Evolutionary conservation across 2,888 invertebrate species (phyloP).

Genomic region (Clepsis dumicolana): DNA sequence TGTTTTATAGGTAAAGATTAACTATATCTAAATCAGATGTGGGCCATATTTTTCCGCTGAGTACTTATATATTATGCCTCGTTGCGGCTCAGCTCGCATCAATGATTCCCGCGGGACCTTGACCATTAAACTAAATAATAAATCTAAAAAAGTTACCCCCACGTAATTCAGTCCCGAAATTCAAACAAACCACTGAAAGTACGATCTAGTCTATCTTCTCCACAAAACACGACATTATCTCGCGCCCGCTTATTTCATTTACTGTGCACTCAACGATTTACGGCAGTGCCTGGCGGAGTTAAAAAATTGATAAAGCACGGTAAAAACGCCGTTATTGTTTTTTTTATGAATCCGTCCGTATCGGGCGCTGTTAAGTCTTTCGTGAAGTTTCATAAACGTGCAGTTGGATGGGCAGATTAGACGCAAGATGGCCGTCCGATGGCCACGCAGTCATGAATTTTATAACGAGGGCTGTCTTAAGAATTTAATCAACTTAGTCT

Average conservation of each 20-base stretch:
- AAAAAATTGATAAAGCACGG: conserved; percentile 20
- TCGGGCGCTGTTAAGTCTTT: background rate
- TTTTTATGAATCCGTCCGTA: background rate
- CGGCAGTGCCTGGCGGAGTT: background rate
- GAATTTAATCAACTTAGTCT: too few relatives aligned
- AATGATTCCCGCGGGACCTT: too few relatives aligned
- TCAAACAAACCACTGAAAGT: background rate
- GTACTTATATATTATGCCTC: too few relatives aligned
- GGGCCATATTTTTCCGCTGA: too few relatives aligned
- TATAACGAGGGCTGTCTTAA: too few relatives aligned
- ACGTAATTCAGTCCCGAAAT: background rate
- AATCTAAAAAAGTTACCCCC: background rate
- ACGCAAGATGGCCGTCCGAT: too few relatives aligned
- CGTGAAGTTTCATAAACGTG: background rate
- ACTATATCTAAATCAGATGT: too few relatives aligned
- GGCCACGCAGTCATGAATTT: too few relatives aligned
- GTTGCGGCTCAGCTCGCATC: too few relatives aligned
- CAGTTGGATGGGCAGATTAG: background rate
- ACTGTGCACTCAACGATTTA: conserved; percentile 19
- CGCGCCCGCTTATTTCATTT: conserved; percentile 11
- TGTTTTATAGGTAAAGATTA: too few relatives aligned
- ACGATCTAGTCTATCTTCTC: background rate
- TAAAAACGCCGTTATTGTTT: conserved; percentile 14
- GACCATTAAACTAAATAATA: background rate
- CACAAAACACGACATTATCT: conserved; percentile 10